Percentiles rank a stretch among this genome's conserved stretches.
Conservation (phyloP, 2,113 vertebrate species). For the Suricata suricatta region DNA sequence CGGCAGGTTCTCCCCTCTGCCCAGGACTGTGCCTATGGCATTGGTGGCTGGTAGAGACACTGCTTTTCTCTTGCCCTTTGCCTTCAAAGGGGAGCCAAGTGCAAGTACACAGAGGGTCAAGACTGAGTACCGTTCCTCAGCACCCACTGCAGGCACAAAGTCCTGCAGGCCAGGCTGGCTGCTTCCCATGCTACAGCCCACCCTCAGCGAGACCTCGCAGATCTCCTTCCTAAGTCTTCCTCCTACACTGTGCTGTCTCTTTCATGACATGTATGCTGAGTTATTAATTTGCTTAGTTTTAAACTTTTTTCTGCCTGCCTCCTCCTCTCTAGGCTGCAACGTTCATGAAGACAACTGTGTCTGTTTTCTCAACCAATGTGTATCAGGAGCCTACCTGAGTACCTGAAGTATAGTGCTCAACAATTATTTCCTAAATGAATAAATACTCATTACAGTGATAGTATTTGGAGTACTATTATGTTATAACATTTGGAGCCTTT, state of each 20-base stretch:
- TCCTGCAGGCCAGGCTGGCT: background rate
- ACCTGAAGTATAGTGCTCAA: background rate
- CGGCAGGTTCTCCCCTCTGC: background rate
- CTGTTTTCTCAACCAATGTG: background rate
- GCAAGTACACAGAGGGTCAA: background rate
- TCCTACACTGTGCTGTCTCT: background rate
- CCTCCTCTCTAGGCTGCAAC: background rate
- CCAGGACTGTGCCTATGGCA: background rate
- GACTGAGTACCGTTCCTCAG: background rate
- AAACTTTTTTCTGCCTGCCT: background rate
- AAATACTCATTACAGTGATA: background rate
- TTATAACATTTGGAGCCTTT: background rate
- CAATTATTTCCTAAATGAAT: background rate
- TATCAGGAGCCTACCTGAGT: background rate
- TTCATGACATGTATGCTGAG: background rate
- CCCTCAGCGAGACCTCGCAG: background rate
- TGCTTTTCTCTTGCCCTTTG: accelerated
- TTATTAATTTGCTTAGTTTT: background rate
- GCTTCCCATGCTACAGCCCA: background rate
- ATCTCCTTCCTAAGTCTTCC: background rate
- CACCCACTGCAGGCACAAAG: too few relatives aligned
- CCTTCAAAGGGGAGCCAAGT: too few relatives aligned
- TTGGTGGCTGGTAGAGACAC: background rate
- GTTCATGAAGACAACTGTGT: background rate
- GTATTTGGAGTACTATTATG: background rate